These are phyloP conservation scores for Spheniscus humboldti DNA, from an alignment of 2,797 vertebrate genomes.

Conservation along the genomic window DNA sequence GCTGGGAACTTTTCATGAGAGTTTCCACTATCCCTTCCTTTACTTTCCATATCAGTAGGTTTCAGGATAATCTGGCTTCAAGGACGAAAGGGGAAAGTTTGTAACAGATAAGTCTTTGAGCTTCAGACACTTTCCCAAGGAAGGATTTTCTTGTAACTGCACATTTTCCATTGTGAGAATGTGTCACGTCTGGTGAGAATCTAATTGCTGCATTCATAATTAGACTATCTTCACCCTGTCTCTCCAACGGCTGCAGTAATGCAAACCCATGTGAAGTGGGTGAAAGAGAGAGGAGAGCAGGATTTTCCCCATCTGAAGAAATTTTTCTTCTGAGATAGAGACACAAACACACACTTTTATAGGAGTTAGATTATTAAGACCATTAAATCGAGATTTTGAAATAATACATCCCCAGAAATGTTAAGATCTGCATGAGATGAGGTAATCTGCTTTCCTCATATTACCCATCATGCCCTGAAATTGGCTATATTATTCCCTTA, in stretches of 20 bases:
- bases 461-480: not conserved
- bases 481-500: not conserved
- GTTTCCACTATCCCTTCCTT: not conserved
- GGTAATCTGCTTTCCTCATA: not conserved
- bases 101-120: not conserved
- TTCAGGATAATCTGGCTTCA: not conserved
- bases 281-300: not conserved
- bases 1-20: not conserved
- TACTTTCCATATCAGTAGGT: not conserved
- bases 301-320: not conserved
- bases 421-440: not conserved
- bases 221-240: not conserved
- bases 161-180: not conserved
- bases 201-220: not conserved
- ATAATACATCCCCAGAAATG: not conserved
- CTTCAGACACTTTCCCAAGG: not conserved
- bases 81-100: not conserved
- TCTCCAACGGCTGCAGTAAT: not conserved
- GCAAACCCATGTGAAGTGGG: not conserved
- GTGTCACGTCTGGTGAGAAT: not conserved
- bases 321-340: not conserved
- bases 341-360: not conserved
- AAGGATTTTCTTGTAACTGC: not conserved
- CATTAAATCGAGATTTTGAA: slow-evolving; percentile 1
- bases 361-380: not conserved